These are phyloP conservation scores for Tortrix viridana DNA, from an alignment of 2,888 invertebrate species.

Conservation along the genomic window DNA sequence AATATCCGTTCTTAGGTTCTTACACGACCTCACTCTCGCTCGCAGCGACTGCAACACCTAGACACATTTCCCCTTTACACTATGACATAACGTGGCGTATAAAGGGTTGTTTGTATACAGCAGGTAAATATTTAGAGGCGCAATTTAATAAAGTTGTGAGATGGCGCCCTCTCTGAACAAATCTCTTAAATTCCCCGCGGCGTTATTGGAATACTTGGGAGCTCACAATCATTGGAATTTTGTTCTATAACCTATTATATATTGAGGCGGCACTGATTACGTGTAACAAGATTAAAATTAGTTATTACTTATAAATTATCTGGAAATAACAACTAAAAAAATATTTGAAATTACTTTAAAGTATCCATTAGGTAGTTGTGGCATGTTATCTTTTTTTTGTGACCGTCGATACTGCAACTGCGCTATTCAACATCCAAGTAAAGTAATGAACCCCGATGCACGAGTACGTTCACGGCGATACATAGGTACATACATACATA, in stretches of 20 bases:
- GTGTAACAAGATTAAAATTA: too few relatives aligned
- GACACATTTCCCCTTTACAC: constrained; percentile 23
- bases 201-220: constrained; percentile 48
- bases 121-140: constrained; percentile 16
- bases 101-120: constrained; percentile 8
- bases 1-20: constrained; percentile 43
- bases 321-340: too few relatives aligned
- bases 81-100: not conserved
- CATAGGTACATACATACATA: too few relatives aligned
- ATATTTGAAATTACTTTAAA: too few relatives aligned
- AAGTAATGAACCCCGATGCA: constrained; percentile 29
- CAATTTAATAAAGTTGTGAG: constrained; percentile 35
- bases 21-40: constrained; percentile 33
- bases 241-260: constrained; percentile 38
- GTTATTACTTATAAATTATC: too few relatives aligned
- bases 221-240: constrained; percentile 44
- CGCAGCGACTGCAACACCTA: constrained; percentile 33
- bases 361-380: not conserved
- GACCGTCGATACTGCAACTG: constrained; percentile 17
- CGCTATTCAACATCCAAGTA: not conserved
- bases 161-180: constrained; percentile 40
- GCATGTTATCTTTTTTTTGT: constrained; percentile 14
- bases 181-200: constrained; percentile 44
- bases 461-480: constrained; percentile 15
- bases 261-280: not conserved